Conservation (phyloP, 2,113 vertebrate species). For the Malurus cyaneus region DNA sequence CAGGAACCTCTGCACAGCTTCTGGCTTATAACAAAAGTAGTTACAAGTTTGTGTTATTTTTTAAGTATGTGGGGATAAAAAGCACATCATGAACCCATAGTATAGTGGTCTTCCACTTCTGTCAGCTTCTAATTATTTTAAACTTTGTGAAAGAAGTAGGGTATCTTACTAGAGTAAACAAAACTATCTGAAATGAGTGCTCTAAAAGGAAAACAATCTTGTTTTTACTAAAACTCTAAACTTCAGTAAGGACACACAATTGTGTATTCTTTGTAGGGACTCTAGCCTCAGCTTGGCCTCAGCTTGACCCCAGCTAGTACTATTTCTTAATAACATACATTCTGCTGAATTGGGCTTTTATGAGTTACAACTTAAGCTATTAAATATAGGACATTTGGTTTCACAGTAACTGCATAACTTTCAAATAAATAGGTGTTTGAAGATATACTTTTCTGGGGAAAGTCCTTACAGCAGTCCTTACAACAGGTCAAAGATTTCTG, state of each 20-base stretch:
- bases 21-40: neutral
- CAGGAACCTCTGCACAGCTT: neutral
- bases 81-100: rapidly evolving
- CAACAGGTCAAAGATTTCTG: neutral
- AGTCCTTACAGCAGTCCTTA: neutral
- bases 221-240: neutral
- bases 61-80: neutral
- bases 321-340: neutral
- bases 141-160: neutral
- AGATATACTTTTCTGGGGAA: neutral
- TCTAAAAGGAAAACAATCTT: neutral
- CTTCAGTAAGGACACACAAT: neutral
- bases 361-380: neutral
- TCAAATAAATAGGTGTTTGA: neutral
- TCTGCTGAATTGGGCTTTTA: neutral
- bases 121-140: neutral
- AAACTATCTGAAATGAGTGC: neutral
- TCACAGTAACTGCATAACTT: neutral
- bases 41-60: neutral
- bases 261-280: neutral
- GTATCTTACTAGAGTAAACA: neutral
- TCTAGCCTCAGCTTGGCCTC: neutral
- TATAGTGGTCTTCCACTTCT: neutral
- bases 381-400: neutral
- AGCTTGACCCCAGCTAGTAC: neutral